A percentile compares a stretch with the other conserved stretches of the same genome.
Conservation (phyloP, 2,888 invertebrate genomes). For the Encarsia formosa region DNA sequence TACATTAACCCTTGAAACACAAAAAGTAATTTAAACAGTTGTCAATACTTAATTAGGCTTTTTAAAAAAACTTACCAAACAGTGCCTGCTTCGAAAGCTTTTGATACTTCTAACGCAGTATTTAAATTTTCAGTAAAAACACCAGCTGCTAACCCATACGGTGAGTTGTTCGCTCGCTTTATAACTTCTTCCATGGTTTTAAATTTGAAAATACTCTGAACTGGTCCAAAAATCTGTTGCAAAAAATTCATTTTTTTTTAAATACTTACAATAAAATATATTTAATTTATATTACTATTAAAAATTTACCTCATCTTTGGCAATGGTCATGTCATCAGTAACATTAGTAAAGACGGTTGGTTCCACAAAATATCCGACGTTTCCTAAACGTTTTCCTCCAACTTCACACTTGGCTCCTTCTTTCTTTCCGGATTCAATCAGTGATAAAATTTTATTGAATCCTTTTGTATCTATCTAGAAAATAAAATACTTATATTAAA, state of each 20-base stretch:
- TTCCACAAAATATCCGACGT: slow-evolving; percentile 67
- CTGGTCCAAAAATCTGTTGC: slow-evolving; percentile 82
- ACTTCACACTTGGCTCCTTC: slow-evolving; percentile 74
- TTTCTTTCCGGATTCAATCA: slow-evolving; percentile 72
- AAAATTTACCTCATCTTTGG: slow-evolving; percentile 52
- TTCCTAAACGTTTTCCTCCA: slow-evolving; percentile 69
- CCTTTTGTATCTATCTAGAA: slow-evolving; percentile 67
- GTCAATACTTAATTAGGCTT: too few species aligned
- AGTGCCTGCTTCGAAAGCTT: slow-evolving; percentile 74
- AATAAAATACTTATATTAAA: too few species aligned
- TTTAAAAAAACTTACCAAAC: slow-evolving; percentile 71
- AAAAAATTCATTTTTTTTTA: background rate
- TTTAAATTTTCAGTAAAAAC: slow-evolving; percentile 77
- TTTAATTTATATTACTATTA: too few species aligned
- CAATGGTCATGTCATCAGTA: slow-evolving; percentile 53
- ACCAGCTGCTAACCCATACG: slow-evolving; percentile 79
- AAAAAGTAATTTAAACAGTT: too few species aligned
- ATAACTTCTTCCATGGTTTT: slow-evolving; percentile 72
- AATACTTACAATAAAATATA: too few species aligned
- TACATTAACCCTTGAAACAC: slow-evolving; percentile 73
- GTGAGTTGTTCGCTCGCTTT: slow-evolving; percentile 74
- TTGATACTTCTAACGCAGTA: slow-evolving; percentile 70
- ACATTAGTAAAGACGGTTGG: slow-evolving; percentile 55
- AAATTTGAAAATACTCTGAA: slow-evolving; percentile 81
- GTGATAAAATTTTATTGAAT: slow-evolving; percentile 69